Evolutionary conservation across 2,797 vertebrate genomes (phyloP), one percentile per base, ranked within the genome.

Genomic region (Toxotes lorentzi): DNA sequence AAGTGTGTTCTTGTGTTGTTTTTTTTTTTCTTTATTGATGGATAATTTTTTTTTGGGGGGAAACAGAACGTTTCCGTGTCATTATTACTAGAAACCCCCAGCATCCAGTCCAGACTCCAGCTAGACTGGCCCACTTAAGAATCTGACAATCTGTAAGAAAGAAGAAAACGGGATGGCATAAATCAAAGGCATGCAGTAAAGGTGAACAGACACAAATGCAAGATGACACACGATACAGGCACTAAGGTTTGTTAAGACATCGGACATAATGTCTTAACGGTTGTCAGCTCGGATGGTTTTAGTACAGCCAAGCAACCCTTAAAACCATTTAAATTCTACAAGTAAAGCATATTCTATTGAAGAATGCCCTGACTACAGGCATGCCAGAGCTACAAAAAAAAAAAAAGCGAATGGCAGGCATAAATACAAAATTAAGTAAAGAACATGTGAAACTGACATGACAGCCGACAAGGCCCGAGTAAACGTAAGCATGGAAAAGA

Each of bases 81-180:
- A 94, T 89, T 85, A 95, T 94, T 93, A 93, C 34, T 82, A 95
- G 88, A 92, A 90, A 90, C 95, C 95, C 95, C 95, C 95, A 96
- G 96, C 93, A 95, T 97, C 96, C 96, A 96, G 95, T 93, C 96
- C 95, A 96, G 96, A 96, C 94, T 96, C 95, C 96, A 95, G 95
- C 95, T 96, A 96, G 96, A 96, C 95, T 95, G 93, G 96, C 95
- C 96, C 94, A 95, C 94, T 97, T 97, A 96, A 96, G 96, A 96
- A 96, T 97, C 88, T 97, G 96, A 97, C 95, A 97, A 98, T 97
- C 97, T 98, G 97, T 78, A 98, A 98, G 94, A 97, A 93, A 97
- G 96, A 91, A 96, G 96, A 96, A 95, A 96, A 95, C 96, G 16
- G 95, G 95, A 94, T 95, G 95, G 94, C 89, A 90, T 96, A 95